Base-by-base conservation (phyloP, 2,113 vertebrate species). In the Chaenogobius annularis region DNA sequence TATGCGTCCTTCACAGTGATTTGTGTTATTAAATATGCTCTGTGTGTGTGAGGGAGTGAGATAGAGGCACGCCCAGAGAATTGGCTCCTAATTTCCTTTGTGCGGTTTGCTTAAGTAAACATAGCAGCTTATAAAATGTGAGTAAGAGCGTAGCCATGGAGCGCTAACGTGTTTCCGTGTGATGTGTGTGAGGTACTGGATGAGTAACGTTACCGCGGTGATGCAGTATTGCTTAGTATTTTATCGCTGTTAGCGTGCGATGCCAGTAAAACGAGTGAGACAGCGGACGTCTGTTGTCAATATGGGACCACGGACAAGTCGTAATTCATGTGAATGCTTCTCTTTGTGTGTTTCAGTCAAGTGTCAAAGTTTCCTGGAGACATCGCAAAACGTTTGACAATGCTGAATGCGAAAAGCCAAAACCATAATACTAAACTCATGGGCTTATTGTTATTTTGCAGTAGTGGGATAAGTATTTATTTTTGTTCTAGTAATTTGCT, bases 101-200 rank as follows among this genome's bases (percentile, higher is more conserved):
- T 75, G 90, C n/a, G 78, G 87, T 83, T 81, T 40, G 69, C 90
- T 89, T 91, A 90, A 90, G 85, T 77, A 92, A 92, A 91, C 88
- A 87, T 58, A 67, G 72, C 58, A 54, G 80, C 79, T 82, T 88
- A 78, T 83, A 79, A 78, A 72, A 70, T 66, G 44, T 78, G 83
- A 87, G 74, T 80, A 83, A 86, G 68, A 47, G 65, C 66, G 47
- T 68, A 70, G 70, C 77, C 1, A 5, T 61, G 66, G 74, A 59
- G 84, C 85, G 76, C 80, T 82, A 75, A 77, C 84, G 70, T 69
- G 56, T 81, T 4, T 66, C 74, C 80, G 37, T 73, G 59, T 68
- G 68, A 48, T 68, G 71, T 55, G 68, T 66, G 72, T 72, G 56
- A 40, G 43, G 10, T 61, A 31, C 31, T 48, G 65, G 48, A 54